Evolutionary conservation across 2,113 vertebrate genomes (phyloP).

Genomic region (Cyanoderma ruficeps): DNA sequence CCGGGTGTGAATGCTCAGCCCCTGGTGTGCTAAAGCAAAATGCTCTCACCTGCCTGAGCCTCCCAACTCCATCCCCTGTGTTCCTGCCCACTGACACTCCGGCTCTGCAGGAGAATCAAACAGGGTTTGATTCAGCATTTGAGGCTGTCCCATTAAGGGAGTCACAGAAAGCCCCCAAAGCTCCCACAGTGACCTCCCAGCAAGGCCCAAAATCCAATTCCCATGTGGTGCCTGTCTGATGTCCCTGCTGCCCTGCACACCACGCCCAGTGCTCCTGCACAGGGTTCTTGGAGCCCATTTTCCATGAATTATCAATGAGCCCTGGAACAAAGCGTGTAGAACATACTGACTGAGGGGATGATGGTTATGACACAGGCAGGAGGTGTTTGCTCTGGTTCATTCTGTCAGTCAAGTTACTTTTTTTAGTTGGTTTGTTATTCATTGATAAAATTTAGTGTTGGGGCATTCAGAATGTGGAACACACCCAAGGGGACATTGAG

Average conservation of each 20-base stretch:
- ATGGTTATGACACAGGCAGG: neutral
- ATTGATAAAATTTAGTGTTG: neutral
- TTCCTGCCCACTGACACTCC: rapidly evolving
- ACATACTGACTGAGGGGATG: neutral
- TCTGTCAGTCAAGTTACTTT: neutral
- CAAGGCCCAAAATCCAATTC: neutral
- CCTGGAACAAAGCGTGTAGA: rapidly evolving
- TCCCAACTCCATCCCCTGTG: rapidly evolving
- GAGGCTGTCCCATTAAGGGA: rapidly evolving
- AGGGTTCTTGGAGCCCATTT: neutral
- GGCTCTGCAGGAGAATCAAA: neutral
- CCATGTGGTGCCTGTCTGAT: rapidly evolving
- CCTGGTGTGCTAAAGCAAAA: rapidly evolving
- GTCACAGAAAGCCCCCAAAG: neutral
- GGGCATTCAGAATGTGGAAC: neutral
- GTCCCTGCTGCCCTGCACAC: neutral
- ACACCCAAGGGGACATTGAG: neutral
- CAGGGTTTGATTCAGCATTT: neutral
- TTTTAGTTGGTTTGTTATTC: neutral
- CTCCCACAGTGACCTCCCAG: neutral
- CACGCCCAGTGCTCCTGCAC: rapidly evolving
- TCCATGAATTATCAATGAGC: rapidly evolving
- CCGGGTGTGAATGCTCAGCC: neutral
- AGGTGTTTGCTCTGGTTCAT: neutral
- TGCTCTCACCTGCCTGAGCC: neutral